Percentiles rank a stretch among this genome's conserved stretches.
Conservation (phyloP, 2,797 vertebrate genomes). For the Poeciliopsis infans region DNA sequence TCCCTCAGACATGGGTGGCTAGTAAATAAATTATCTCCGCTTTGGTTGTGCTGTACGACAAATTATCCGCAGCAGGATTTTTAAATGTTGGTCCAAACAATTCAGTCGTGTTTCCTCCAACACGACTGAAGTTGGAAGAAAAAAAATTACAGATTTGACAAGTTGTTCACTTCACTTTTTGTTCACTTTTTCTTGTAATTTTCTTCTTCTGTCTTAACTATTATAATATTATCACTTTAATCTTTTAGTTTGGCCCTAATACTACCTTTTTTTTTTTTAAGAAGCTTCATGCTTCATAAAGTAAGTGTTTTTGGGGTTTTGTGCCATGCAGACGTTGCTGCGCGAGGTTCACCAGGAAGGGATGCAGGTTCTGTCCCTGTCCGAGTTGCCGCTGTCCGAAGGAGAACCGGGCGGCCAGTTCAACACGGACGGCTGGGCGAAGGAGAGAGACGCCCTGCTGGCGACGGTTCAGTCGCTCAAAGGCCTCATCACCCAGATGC, state of each 20-base stretch:
- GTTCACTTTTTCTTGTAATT: no score
- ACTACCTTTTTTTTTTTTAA: no score
- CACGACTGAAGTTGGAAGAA: no score
- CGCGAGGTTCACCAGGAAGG: constrained; percentile 95
- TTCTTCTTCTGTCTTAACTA: no score
- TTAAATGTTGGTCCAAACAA: no score
- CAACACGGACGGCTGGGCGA: constrained; percentile 76
- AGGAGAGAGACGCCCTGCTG: constrained; percentile 87
- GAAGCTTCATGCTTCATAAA: background rate
- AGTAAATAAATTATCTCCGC: background rate
- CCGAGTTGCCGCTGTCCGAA: constrained; percentile 82
- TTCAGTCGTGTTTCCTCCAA: no score
- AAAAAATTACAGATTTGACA: no score
- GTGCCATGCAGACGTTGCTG: constrained; percentile 83
- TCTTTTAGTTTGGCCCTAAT: no score
- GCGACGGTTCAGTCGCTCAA: constrained; percentile 87
- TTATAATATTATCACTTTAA: no score
- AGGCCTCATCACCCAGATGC: constrained; percentile 88
- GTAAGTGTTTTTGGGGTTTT: constrained; percentile 12
- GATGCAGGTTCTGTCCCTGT: constrained; percentile 93
- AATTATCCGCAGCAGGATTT: no score
- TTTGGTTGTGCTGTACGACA: background rate
- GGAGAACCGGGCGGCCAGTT: constrained; percentile 72
- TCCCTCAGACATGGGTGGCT: background rate
- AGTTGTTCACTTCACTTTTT: no score